Evolutionary conservation across 2,797 vertebrate genomes (phyloP).

Genomic region (Sciurus vulgaris): DNA sequence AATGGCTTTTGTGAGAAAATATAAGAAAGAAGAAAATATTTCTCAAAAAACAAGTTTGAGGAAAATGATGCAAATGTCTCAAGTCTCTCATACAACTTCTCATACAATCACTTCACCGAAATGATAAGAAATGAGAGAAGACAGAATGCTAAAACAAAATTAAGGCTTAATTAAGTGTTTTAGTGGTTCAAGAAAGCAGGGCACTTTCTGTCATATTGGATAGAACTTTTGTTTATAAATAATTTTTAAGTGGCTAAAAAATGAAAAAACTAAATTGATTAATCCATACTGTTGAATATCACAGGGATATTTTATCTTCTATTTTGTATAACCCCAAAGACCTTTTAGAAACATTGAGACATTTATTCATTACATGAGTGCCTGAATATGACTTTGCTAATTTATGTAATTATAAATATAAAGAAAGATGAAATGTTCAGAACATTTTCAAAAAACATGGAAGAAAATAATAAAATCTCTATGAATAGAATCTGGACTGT

Average conservation of each 20-base stretch:
- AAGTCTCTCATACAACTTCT: neutral
- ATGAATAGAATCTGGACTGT: neutral
- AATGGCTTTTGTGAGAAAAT: neutral
- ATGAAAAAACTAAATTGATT: neutral
- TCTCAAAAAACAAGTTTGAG: neutral
- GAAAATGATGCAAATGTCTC: neutral
- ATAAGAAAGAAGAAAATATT: neutral
- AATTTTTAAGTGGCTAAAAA: neutral
- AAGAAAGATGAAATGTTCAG: neutral
- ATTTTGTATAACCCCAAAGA: neutral
- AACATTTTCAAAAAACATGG: neutral
- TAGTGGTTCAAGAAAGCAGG: neutral
- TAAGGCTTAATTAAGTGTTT: neutral
- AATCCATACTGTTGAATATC: neutral
- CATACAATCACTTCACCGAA: neutral
- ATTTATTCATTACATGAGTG: neutral
- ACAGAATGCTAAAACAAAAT: neutral
- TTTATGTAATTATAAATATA: neutral
- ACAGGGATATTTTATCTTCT: neutral
- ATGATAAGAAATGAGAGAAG: neutral
- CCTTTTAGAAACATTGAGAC: neutral
- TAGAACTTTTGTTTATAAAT: neutral
- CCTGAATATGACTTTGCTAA: neutral
- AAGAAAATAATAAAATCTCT: neutral
- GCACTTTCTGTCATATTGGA: neutral